Percentiles rank a stretch among this genome's conserved stretches.
Evolutionary conservation across 1,140 invertebrate genomes (phyloP).

Genomic region (Zophobas morio): DNA sequence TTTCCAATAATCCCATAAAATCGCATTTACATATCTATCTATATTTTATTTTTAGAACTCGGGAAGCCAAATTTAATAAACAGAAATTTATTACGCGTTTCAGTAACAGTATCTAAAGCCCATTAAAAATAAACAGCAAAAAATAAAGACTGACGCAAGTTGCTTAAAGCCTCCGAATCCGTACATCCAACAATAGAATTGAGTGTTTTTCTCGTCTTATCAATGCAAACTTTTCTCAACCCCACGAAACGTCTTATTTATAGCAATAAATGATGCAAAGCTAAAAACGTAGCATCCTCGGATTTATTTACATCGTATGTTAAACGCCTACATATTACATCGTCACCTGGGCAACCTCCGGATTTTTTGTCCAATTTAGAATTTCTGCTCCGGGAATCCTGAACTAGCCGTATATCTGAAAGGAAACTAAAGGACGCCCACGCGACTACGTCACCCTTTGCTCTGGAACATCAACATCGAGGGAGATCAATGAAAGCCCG

Average conservation of each 20-base stretch:
- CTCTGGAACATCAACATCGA: slow-evolving; percentile 23
- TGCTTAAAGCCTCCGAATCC: too few species aligned
- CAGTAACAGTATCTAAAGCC: too few species aligned
- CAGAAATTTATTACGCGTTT: too few species aligned
- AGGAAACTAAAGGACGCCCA: slow-evolving; percentile 18
- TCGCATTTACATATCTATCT: too few species aligned
- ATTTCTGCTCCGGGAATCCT: slow-evolving; percentile 38
- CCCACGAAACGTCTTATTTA: background rate
- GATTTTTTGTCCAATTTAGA: slow-evolving; percentile 32
- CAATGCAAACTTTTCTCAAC: too few species aligned
- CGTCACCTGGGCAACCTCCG: slow-evolving; percentile 29
- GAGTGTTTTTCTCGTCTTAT: too few species aligned
- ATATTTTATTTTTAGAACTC: too few species aligned
- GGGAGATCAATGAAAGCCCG: slow-evolving; percentile 28
- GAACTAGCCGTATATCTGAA: slow-evolving; percentile 30
- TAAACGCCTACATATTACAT: slow-evolving; percentile 22
- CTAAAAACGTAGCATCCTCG: slow-evolving; percentile 17
- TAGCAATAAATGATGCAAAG: slow-evolving; percentile 31
- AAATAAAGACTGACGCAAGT: too few species aligned
- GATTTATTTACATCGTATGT: slow-evolving; percentile 36
- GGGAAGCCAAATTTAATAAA: too few species aligned
- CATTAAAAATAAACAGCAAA: too few species aligned
- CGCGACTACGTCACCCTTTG: slow-evolving; percentile 26
- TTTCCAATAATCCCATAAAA: too few species aligned
- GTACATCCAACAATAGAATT: too few species aligned